These are phyloP conservation scores for Plodia interpunctella DNA, from an alignment of 1,140 invertebrate genomes.

Conservation along the genomic window DNA sequence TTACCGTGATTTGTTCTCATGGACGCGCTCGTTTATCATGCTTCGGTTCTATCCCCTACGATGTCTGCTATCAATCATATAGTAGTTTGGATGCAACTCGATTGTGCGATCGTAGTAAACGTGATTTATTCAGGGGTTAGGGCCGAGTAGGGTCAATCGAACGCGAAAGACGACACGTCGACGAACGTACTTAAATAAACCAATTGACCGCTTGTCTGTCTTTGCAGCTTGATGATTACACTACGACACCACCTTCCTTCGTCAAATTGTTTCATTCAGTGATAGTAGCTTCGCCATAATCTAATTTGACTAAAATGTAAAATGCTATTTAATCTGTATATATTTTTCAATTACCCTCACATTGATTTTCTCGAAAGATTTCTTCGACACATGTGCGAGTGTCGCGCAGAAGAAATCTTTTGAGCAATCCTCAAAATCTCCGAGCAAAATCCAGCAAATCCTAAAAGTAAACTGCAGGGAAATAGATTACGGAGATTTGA, in stretches of 20 bases:
- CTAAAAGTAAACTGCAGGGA: neutral
- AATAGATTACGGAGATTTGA: neutral
- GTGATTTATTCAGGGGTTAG: constrained; percentile 9
- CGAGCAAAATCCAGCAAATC: neutral
- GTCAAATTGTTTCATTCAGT: too few species aligned
- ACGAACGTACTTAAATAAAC: constrained; percentile 22
- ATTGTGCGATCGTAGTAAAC: constrained; percentile 5
- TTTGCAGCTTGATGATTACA: neutral
- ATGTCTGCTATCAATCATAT: neutral
- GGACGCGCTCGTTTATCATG: neutral
- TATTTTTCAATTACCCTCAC: too few species aligned
- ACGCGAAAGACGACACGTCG: constrained; percentile 19
- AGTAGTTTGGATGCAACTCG: neutral
- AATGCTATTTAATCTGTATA: too few species aligned
- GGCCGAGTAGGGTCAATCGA: constrained; percentile 26
- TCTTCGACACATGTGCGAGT: too few species aligned
- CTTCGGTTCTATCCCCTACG: neutral
- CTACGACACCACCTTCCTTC: too few species aligned
- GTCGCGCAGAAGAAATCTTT: too few species aligned
- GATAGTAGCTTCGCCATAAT: too few species aligned
- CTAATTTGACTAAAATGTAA: too few species aligned
- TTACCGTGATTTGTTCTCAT: constrained; percentile 1
- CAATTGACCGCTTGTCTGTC: constrained; percentile 26
- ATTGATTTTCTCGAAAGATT: too few species aligned
- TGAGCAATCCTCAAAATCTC: neutral